Conservation (phyloP, 1,140 invertebrate genomes). For the Neodiprion lecontei region DNA sequence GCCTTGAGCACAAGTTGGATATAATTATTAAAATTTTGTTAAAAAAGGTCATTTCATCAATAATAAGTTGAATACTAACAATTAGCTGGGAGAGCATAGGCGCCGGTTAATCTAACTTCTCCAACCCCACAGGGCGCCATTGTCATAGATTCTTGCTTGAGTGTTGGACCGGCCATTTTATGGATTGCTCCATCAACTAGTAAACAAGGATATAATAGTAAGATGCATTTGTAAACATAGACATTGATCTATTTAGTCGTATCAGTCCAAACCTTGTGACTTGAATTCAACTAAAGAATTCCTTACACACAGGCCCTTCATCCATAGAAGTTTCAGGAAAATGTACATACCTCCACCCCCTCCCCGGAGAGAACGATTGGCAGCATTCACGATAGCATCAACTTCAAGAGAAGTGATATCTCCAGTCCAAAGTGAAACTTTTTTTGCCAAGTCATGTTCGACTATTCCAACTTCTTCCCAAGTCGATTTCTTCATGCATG, state of each 20-base stretch:
- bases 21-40: too few relatives aligned
- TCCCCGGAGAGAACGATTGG: constrained; percentile 78
- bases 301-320: neutral
- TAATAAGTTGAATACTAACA: constrained; percentile 60
- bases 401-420: constrained; percentile 90
- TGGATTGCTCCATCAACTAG: constrained; percentile 89
- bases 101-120: constrained; percentile 82
- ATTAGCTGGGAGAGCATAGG: constrained; percentile 80
- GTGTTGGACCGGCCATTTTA: constrained; percentile 70
- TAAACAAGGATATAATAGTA: constrained; percentile 18
- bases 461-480: constrained; percentile 50
- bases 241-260: neutral
- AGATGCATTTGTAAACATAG: constrained; percentile 16
- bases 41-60: neutral
- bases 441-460: constrained; percentile 62
- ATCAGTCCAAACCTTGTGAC: neutral
- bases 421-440: constrained; percentile 75
- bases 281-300: neutral
- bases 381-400: constrained; percentile 93
- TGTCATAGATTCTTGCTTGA: constrained; percentile 76
- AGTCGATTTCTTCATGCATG: constrained; percentile 42
- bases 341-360: constrained; percentile 77
- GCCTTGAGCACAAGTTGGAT: too few relatives aligned
- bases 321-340: constrained; percentile 14
- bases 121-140: constrained; percentile 78